Evolutionary conservation across 2,888 invertebrate genomes (phyloP), one percentile per base, ranked within the genome.

Genomic region (Dryococelus australis): DNA sequence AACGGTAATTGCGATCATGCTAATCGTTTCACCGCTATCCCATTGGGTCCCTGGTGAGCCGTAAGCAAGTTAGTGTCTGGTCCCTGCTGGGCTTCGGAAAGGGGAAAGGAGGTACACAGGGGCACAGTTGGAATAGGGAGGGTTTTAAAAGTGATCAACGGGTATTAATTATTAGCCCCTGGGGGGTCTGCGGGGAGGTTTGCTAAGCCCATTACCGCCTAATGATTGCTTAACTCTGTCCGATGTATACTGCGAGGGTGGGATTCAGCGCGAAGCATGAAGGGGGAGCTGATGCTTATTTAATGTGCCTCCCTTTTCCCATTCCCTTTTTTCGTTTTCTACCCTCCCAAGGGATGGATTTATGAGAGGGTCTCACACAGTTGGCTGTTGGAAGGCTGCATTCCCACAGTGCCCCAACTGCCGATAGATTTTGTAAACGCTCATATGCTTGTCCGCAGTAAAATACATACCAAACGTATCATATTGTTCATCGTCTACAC

Each of bases 201-300:
- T 65, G 65, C 65, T 65, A n/a, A 65, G 65, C 65, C 65, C 65
- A 65, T 65, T 65, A n/a, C 65, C 20, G 65, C 10, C 65, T 65
- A 65, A 65, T 65, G 65, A 65, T 65, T n/a, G 65, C 65, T 65
- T 65, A 65, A 65, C 65, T 65, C 65, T n/a, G 65, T 24, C 65
- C 10, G 65, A 20, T 65, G 65, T 65, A 24, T 65, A 65, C 65
- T 65, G 65, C 65, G 65, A n/a, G 65, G 65, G 65, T 65, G 13
- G 65, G 65, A 20, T n/a, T 9, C 8, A 65, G 65, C 65, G n/a
- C 1, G 10, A n/a, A 8, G 8, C n/a, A 24, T 2, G 65, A 20
- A n/a, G 8, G 65, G 65, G 65, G 65, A 20, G 8, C 35, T 35
- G 35, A 9, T 65, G 65, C 24, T n/a, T 65, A 20, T 65, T 65